phyloP scores from a whole-genome alignment of 2,113 vertebrate genomes.

The Macaca fascicularis region DNA sequence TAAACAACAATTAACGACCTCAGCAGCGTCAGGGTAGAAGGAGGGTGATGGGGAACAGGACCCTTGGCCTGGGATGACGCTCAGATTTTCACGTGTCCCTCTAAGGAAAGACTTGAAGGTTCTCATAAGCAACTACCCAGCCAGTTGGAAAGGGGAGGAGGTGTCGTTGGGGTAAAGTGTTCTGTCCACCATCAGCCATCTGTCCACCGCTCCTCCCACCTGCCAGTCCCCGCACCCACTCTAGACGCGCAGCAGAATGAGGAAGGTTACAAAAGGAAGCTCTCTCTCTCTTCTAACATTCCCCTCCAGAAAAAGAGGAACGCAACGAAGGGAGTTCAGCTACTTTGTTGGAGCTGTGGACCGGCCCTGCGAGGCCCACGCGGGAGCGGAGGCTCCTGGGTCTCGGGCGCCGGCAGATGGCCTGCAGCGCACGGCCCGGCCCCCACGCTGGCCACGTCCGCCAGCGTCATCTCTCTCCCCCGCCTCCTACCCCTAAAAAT shows the following conservation, averaged over 20 bases:
- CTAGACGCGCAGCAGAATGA: background rate
- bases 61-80: slow-evolving; percentile 40
- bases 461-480: slow-evolving; percentile 45
- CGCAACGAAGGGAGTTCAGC: background rate
- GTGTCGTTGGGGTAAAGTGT: slow-evolving; percentile 16
- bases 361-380: background rate
- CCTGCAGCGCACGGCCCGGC: slow-evolving; percentile 38
- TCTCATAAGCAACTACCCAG: slow-evolving; percentile 33
- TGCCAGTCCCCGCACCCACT: background rate
- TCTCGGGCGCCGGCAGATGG: slow-evolving; percentile 75
- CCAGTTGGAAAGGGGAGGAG: slow-evolving; percentile 44
- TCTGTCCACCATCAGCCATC: slow-evolving; percentile 61
- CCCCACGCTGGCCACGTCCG: slow-evolving; percentile 60
- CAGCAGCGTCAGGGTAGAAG: background rate
- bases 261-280: background rate
- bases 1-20: slow-evolving; percentile 60
- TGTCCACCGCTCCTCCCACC: slow-evolving; percentile 60
- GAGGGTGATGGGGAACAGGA: slow-evolving; percentile 61
- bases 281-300: background rate
- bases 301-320: background rate
- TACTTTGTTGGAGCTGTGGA: background rate
- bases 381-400: slow-evolving; percentile 25
- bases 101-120: slow-evolving; percentile 36
- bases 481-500: slow-evolving; percentile 19
- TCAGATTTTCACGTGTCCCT: slow-evolving; percentile 40